phyloP scores from a whole-genome alignment of 1,140 invertebrate species.

The Aricia agestis region DNA sequence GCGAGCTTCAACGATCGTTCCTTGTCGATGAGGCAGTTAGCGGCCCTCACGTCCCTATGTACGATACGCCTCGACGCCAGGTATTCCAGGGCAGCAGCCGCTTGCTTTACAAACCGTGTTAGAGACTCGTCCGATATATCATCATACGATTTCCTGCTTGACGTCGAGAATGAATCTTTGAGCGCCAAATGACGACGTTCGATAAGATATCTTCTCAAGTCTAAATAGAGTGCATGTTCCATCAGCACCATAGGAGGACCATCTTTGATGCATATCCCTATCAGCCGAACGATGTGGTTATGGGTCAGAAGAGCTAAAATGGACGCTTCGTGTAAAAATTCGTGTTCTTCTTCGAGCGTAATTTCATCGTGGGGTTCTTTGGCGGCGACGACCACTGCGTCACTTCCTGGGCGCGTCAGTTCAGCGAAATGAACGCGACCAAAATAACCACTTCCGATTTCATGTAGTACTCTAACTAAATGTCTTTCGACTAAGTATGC shows the following conservation, averaged over 20 bases:
- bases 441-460: slow-evolving; percentile 87
- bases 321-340: slow-evolving; percentile 93
- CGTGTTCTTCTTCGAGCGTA: slow-evolving; percentile 89
- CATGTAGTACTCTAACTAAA: slow-evolving; percentile 80
- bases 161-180: slow-evolving; percentile 20
- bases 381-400: slow-evolving; percentile 56
- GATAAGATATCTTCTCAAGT: slow-evolving; percentile 42
- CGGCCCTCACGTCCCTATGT: slow-evolving; percentile 89
- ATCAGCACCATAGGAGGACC: slow-evolving; percentile 49
- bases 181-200: slow-evolving; percentile 30
- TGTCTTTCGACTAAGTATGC: slow-evolving; percentile 81
- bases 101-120: slow-evolving; percentile 90
- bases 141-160: slow-evolving; percentile 20
- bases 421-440: slow-evolving; percentile 58
- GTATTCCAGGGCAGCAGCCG: slow-evolving; percentile 90
- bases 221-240: slow-evolving; percentile 53
- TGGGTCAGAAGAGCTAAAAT: slow-evolving; percentile 91
- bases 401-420: slow-evolving; percentile 25
- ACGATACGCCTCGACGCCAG: slow-evolving; percentile 86
- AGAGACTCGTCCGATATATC: slow-evolving; percentile 83
- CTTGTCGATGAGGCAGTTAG: slow-evolving; percentile 92
- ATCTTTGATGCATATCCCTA: slow-evolving; percentile 45
- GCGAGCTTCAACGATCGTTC: slow-evolving; percentile 89
- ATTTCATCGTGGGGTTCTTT: slow-evolving; percentile 91
- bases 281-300: slow-evolving; percentile 48